phyloP scores from a whole-genome alignment of 1,140 invertebrate genomes.

The Asobara japonica region DNA sequence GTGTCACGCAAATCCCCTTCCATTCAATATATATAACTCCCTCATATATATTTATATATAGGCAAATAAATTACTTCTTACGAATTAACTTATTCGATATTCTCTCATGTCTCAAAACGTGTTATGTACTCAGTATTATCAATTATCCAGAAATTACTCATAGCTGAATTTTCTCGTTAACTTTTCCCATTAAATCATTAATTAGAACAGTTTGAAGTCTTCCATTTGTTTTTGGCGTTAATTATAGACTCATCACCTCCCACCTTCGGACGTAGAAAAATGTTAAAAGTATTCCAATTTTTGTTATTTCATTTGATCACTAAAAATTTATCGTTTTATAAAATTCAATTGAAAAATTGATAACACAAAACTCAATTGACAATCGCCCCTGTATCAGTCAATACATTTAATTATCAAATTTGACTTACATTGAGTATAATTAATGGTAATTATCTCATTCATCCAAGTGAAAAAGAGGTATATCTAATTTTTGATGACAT shows the following conservation, averaged over 20 bases:
- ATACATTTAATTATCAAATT: neutral
- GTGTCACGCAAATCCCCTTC: no score
- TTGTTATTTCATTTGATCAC: no score
- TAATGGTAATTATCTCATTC: neutral
- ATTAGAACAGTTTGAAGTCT: neutral
- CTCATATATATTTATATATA: neutral
- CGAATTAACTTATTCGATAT: constrained; percentile 6
- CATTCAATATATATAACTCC: neutral
- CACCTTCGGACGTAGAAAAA: neutral
- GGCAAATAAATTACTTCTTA: neutral
- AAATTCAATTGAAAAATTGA: no score
- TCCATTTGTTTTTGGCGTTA: neutral
- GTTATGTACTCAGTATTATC: no score
- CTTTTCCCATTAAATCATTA: neutral
- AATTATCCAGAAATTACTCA: neutral
- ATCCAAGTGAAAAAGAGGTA: neutral
- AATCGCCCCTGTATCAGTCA: neutral
- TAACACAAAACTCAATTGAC: neutral
- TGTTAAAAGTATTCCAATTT: neutral
- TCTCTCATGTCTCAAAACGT: neutral
- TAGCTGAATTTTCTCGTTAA: neutral
- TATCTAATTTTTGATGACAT: neutral
- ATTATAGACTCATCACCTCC: neutral
- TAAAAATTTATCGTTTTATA: no score
- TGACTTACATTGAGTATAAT: neutral